Evolutionary conservation across 2,113 vertebrate genomes (phyloP).

Genomic region (Sterna hirundo): DNA sequence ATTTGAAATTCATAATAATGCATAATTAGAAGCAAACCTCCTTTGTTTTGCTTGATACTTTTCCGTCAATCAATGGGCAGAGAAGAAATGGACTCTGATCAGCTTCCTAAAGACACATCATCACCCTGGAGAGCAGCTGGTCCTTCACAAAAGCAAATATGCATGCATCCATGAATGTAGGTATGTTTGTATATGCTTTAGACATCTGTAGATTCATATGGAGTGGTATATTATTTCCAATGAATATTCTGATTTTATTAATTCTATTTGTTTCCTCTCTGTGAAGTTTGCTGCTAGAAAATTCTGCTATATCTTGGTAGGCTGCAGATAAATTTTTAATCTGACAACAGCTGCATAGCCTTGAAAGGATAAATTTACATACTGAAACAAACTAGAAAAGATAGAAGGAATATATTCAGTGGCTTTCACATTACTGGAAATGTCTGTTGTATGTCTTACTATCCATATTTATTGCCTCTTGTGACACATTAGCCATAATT

Average conservation of each 20-base stretch:
- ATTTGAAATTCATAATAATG: conserved; percentile 25
- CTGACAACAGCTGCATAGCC: neutral
- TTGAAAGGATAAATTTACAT: conserved; percentile 50
- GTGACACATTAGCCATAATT: conserved; percentile 17
- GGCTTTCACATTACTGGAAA: neutral
- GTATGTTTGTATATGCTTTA: neutral
- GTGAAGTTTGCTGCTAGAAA: neutral
- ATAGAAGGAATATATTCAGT: neutral
- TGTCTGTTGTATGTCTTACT: neutral
- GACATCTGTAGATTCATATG: neutral
- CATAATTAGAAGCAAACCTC: neutral
- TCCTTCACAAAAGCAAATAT: neutral
- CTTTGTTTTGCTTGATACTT: neutral
- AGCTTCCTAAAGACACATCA: neutral
- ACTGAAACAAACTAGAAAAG: neutral
- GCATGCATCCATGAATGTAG: neutral
- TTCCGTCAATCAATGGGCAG: neutral
- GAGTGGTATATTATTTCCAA: conserved; percentile 7
- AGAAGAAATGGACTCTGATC: neutral
- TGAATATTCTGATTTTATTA: conserved; percentile 46
- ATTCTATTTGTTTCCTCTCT: conserved; percentile 37
- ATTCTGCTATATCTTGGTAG: neutral
- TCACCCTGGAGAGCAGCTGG: neutral
- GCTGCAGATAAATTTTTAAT: conserved; percentile 53
- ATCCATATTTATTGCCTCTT: neutral